Evolutionary conservation across 2,797 vertebrate species (phyloP).

Genomic region (Crocodylus rhombifer): DNA sequence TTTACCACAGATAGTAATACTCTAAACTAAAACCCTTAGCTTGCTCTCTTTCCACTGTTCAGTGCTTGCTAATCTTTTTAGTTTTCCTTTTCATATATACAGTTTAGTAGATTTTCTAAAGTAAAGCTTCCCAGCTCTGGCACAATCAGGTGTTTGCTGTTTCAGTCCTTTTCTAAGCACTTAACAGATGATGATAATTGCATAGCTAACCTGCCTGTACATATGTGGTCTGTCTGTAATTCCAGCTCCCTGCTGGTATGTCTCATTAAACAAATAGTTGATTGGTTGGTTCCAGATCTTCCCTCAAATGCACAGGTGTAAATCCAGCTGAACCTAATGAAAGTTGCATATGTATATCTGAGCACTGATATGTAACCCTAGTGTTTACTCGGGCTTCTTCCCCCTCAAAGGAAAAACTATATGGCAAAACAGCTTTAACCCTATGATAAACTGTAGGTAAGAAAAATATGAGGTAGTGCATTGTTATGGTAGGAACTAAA

Average conservation of each 20-base stretch:
- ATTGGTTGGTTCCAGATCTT: background rate
- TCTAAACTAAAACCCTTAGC: background rate
- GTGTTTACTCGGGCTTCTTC: background rate
- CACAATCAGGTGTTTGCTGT: background rate
- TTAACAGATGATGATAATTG: background rate
- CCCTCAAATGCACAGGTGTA: slow-evolving; percentile 7
- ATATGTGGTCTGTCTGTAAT: background rate
- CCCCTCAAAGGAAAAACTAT: background rate
- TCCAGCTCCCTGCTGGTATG: background rate
- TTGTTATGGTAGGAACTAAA: background rate
- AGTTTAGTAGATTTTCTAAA: background rate
- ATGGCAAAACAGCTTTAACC: background rate
- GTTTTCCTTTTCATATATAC: background rate
- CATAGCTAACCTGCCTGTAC: background rate
- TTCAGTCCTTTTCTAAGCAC: background rate
- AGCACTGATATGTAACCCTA: background rate
- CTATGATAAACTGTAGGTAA: background rate
- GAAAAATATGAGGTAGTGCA: background rate
- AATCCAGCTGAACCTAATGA: background rate
- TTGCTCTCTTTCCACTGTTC: background rate
- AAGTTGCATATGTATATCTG: background rate
- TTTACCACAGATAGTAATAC: background rate
- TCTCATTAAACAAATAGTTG: background rate
- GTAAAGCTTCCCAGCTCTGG: background rate
- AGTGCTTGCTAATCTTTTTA: background rate